phyloP scores from a whole-genome alignment of 2,888 invertebrate species.

The Plagodis pulveraria region DNA sequence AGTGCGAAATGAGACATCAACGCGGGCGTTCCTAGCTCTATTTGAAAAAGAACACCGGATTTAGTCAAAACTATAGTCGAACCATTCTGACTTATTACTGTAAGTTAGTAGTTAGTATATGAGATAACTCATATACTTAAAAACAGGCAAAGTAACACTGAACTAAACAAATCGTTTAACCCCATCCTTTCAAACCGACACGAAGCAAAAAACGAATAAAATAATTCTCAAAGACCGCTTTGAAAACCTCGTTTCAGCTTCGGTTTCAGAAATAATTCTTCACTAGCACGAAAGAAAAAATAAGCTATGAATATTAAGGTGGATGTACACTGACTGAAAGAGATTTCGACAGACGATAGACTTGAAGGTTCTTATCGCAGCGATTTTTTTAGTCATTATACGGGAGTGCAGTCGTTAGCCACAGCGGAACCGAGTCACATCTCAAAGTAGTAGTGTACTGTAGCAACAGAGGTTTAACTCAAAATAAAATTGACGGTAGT shows the following conservation, averaged over 20 bases:
- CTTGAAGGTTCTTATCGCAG: slow-evolving; percentile 24
- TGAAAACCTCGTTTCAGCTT: slow-evolving; percentile 21
- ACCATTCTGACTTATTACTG: no score
- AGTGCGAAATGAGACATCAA: no score
- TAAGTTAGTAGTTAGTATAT: no score
- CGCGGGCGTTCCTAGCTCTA: no score
- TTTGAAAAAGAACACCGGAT: no score
- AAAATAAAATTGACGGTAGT: no score
- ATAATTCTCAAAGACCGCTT: slow-evolving; percentile 15
- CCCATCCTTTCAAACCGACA: slow-evolving; percentile 9
- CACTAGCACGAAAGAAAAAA: slow-evolving; percentile 22
- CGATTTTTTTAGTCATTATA: slow-evolving; percentile 30
- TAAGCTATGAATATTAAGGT: slow-evolving; percentile 29
- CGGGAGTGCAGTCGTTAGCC: slow-evolving; percentile 45
- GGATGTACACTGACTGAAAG: slow-evolving; percentile 17
- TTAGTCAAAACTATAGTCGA: no score
- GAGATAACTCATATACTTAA: no score
- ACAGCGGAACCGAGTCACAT: slow-evolving; percentile 17
- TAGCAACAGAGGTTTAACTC: no score
- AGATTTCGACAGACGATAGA: slow-evolving; percentile 27
- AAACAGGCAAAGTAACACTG: no score
- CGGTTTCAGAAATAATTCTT: slow-evolving; percentile 20
- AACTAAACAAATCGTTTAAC: neutral
- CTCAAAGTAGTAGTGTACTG: neutral
- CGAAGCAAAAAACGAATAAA: slow-evolving; percentile 4